These are phyloP conservation scores for Lampris incognitus DNA, from an alignment of 2,113 vertebrate genomes.

Conservation along the genomic window DNA sequence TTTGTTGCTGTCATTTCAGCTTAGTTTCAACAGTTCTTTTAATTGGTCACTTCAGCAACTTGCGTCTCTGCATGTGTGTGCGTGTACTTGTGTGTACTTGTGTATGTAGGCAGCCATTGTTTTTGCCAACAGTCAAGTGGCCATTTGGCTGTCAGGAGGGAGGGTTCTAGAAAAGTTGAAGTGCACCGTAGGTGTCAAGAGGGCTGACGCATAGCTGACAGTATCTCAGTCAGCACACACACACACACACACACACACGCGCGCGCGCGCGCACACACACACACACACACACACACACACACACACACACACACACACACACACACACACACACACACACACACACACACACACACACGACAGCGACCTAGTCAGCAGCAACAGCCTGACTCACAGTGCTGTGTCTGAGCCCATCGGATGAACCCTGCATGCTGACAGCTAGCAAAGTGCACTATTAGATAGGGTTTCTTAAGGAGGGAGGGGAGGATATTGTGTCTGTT, in stretches of 20 bases:
- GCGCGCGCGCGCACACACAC: neutral
- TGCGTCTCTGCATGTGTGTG: neutral
- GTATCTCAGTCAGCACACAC: conserved; percentile 56
- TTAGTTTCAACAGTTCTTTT: conserved; percentile 47
- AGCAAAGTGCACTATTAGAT: conserved; percentile 51
- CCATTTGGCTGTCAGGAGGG: conserved; percentile 44
- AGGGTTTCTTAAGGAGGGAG: conserved; percentile 18
- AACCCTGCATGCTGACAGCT: conserved; percentile 52
- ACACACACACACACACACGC: neutral
- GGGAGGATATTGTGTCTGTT: neutral
- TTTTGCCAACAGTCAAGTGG: neutral
- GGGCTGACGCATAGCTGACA: conserved; percentile 74
- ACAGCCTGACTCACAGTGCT: conserved; percentile 65
- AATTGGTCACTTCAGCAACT: conserved; percentile 63
- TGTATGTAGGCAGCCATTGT: neutral
- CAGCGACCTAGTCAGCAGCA: conserved; percentile 72
- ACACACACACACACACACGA: conserved; percentile 39
- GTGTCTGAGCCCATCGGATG: conserved; percentile 57
- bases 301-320: neutral
- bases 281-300: neutral
- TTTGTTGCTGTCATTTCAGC: conserved; percentile 51
- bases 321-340: conserved; percentile 6
- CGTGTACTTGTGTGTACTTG: conserved; percentile 3
- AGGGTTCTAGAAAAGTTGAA: conserved; percentile 67
- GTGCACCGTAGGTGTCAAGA: conserved; percentile 58